These are phyloP conservation scores for Linurgus olivaceus DNA, from an alignment of 2,797 vertebrate genomes.

Conservation along the genomic window DNA sequence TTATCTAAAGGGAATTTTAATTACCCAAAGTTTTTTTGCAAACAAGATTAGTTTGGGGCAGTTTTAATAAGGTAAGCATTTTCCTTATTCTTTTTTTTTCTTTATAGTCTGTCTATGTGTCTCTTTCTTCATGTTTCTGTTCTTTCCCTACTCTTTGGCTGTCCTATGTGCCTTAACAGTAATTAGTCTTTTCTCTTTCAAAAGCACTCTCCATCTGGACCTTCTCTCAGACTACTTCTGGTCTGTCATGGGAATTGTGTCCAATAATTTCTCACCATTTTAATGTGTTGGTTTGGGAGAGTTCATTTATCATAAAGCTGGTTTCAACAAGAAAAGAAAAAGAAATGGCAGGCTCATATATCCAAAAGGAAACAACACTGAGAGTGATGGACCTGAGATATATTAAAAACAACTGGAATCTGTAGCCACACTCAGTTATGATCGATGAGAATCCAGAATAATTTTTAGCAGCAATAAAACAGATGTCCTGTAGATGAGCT, in stretches of 20 bases:
- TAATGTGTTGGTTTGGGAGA: background rate
- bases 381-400: background rate
- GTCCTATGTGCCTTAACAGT: background rate
- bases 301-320: background rate
- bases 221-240: background rate
- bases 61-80: background rate
- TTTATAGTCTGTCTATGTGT: background rate
- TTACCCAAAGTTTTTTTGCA: background rate
- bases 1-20: background rate
- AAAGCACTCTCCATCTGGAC: background rate
- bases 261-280: background rate
- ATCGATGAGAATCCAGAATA: background rate
- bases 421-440: background rate
- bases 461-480: background rate
- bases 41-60: background rate
- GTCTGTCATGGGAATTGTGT: background rate
- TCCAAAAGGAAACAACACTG: background rate
- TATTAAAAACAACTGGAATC: background rate
- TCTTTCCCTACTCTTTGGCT: background rate
- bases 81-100: background rate
- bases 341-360: background rate
- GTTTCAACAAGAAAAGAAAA: background rate
- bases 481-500: background rate
- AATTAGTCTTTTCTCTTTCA: background rate
- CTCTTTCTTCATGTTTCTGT: background rate